Conservation (phyloP, 1,140 invertebrate species). For the Bicyclus anynana region DNA sequence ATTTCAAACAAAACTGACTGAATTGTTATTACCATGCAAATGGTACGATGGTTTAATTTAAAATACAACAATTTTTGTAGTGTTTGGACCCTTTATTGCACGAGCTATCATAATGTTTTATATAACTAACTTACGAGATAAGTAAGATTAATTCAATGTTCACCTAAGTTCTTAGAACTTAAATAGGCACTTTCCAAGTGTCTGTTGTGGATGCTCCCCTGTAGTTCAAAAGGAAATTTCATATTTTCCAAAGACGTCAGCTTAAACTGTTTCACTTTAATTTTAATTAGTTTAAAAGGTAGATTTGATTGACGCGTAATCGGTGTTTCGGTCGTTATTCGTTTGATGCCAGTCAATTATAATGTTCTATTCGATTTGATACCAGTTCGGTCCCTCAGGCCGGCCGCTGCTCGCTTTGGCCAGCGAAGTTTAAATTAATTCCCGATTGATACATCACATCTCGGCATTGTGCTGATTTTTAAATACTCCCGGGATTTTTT, state of each 20-base stretch:
- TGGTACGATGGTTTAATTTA: too few relatives aligned
- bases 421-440: conserved; percentile 74
- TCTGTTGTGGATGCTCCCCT: conserved; percentile 35
- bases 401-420: conserved; percentile 56
- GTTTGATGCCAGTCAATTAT: conserved; percentile 62
- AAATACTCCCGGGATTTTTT: conserved; percentile 50
- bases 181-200: conserved; percentile 30
- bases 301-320: conserved; percentile 41
- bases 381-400: conserved; percentile 57
- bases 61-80: too few relatives aligned
- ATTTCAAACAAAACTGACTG: too few relatives aligned
- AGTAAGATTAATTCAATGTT: too few relatives aligned
- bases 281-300: conserved; percentile 28
- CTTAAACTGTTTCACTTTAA: conserved; percentile 33
- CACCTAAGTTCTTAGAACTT: not conserved
- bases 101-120: too few relatives aligned
- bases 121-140: too few relatives aligned
- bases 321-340: conserved; percentile 49
- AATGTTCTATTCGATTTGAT: conserved; percentile 73
- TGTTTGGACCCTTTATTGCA: too few relatives aligned
- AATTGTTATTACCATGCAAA: too few relatives aligned
- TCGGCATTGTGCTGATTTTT: conserved; percentile 59
- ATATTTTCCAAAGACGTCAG: conserved; percentile 5
- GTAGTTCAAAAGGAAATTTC: conserved; percentile 2
- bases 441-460: conserved; percentile 67